Conservation (phyloP, 2,113 vertebrate species). For the Ceyx melanurus region DNA sequence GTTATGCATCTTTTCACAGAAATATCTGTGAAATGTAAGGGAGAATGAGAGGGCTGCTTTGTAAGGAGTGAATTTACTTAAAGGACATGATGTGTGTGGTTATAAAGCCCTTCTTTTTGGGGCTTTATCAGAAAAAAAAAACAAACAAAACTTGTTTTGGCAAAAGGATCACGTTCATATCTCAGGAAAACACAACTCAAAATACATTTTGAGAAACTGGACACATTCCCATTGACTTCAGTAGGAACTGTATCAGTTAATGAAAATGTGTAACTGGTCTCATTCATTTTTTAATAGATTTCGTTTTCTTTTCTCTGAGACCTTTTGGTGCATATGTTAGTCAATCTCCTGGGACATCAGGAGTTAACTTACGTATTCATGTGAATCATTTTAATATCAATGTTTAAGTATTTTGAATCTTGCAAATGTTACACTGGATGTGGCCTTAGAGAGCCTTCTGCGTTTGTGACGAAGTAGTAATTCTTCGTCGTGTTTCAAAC, state of each 20-base stretch:
- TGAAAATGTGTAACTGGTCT: not conserved
- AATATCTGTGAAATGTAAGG: not conserved
- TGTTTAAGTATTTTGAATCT: not conserved
- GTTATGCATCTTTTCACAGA: not conserved
- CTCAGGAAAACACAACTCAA: not conserved
- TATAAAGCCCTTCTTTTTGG: not conserved
- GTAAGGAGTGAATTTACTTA: not conserved
- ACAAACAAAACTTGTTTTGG: not conserved
- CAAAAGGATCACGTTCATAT: not conserved
- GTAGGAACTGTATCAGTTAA: not conserved
- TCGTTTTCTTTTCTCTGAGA: not conserved
- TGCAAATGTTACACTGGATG: not conserved
- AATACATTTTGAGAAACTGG: not conserved
- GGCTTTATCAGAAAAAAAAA: not conserved
- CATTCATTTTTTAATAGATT: not conserved
- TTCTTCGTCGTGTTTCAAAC: not conserved
- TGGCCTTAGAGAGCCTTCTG: not conserved
- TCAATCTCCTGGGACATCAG: not conserved
- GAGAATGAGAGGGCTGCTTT: not conserved
- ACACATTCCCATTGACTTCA: not conserved
- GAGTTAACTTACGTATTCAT: not conserved
- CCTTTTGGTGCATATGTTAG: not conserved
- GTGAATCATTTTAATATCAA: not conserved
- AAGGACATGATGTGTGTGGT: not conserved
- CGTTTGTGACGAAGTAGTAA: not conserved